Evolutionary conservation across 1,140 invertebrate species (phyloP).

Genomic region (Aphidius gifuensis): DNA sequence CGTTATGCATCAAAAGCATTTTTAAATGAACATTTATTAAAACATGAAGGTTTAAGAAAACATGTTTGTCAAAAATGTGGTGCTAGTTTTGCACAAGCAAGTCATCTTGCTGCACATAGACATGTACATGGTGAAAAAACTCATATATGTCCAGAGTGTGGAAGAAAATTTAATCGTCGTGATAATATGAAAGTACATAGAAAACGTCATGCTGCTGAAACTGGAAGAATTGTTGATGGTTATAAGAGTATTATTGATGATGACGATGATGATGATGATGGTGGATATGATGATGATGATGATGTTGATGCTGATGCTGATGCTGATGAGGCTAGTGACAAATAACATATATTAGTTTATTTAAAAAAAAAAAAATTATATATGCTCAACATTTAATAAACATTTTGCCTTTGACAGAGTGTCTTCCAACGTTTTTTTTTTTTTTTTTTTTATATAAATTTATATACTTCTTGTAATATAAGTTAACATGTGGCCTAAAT

Average conservation of each 20-base stretch:
- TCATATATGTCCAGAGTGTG: conserved; percentile 51
- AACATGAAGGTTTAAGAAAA: conserved; percentile 52
- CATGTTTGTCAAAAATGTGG: conserved; percentile 51
- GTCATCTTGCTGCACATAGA: conserved; percentile 50
- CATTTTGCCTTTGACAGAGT: too few species aligned
- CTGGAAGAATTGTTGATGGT: conserved; percentile 22
- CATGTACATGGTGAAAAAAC: conserved; percentile 53
- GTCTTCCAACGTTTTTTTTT: too few species aligned
- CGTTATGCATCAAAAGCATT: conserved; percentile 53
- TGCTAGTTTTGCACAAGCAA: conserved; percentile 51
- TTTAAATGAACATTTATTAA: conserved; percentile 50
- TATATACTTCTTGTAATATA: too few species aligned
- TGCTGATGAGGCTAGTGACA: too few species aligned
- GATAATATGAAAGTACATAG: conserved; percentile 55
- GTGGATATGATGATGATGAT: conserved; percentile 1
- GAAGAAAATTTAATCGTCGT: conserved; percentile 50
- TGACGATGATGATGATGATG: conserved; percentile 7
- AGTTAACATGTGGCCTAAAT: too few species aligned
- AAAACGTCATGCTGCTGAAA: conserved; percentile 46
- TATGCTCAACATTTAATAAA: too few species aligned
- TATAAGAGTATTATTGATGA: conserved; percentile 31
- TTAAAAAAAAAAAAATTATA: too few species aligned
- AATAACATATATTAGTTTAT: too few species aligned
- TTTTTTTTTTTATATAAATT: too few species aligned
- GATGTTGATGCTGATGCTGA: conserved; percentile 26